A percentile compares a stretch with the other conserved stretches of the same genome.
These are phyloP conservation scores for Pollenia labialis DNA, from an alignment of 2,888 invertebrate species.

Conservation along the genomic window DNA sequence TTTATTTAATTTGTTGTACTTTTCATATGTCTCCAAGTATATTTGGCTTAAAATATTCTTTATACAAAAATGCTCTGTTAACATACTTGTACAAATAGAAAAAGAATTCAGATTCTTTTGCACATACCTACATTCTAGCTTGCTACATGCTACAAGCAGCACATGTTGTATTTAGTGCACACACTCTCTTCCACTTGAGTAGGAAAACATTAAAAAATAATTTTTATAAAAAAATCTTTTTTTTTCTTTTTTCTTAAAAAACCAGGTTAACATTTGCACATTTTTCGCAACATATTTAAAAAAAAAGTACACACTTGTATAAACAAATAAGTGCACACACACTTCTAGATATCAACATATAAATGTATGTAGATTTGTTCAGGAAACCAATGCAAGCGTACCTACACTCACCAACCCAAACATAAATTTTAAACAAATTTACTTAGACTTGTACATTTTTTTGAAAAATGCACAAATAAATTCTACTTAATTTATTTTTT, in stretches of 20 bases:
- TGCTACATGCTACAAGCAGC: neutral
- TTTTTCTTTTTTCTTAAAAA: constrained; percentile 48
- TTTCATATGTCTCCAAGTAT: constrained; percentile 2
- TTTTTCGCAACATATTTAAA: constrained; percentile 40
- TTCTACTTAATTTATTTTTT: constrained; percentile 24
- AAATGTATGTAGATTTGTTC: neutral
- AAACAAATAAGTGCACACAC: neutral
- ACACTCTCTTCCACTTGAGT: constrained; percentile 12
- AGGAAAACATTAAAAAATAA: constrained; percentile 30
- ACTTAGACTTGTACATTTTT: constrained; percentile 52
- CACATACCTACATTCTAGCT: too few species aligned
- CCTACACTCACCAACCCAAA: neutral
- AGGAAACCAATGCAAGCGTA: neutral
- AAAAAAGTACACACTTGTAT: constrained; percentile 3
- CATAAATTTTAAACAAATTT: constrained; percentile 1
- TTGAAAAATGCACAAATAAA: constrained; percentile 58
- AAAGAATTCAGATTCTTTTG: constrained; percentile 9
- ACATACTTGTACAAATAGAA: constrained; percentile 15
- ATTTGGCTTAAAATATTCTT: neutral
- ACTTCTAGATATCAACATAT: neutral
- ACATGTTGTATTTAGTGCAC: constrained; percentile 20
- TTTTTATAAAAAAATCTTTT: constrained; percentile 42
- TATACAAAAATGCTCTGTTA: constrained; percentile 26
- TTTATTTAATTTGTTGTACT: constrained; percentile 2
- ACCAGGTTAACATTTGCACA: constrained; percentile 71